Conservation (phyloP, 2,888 invertebrate species). For the Pycnomerus fuliginosus region DNA sequence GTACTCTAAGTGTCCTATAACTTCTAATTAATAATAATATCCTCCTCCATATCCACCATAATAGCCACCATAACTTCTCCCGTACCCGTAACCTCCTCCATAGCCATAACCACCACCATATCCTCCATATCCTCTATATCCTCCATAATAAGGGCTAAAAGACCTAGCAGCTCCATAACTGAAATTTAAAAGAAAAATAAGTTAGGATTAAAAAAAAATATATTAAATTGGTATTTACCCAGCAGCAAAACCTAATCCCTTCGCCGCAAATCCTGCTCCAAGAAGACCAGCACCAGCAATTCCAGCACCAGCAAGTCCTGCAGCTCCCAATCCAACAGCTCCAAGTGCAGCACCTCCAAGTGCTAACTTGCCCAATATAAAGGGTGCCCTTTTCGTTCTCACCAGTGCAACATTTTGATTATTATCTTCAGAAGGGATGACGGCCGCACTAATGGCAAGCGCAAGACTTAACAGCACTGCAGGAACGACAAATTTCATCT, state of each 20-base stretch:
- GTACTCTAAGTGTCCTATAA: too few species aligned
- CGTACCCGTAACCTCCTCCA: conserved; percentile 3
- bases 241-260: conserved; percentile 15
- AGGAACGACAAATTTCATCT: conserved; percentile 16
- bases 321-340: conserved; percentile 7
- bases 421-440: background rate
- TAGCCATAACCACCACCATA: conserved; percentile 11
- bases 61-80: conserved; percentile 6
- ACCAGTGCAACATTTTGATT: conserved; percentile 3
- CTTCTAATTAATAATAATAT: too few species aligned
- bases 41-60: conserved; percentile 5
- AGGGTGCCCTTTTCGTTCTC: conserved; percentile 8
- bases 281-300: conserved; percentile 14
- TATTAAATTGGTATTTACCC: conserved; percentile 16
- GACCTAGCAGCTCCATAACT: conserved; percentile 2
- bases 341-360: conserved; percentile 8
- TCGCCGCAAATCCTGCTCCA: conserved; percentile 13
- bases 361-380: conserved; percentile 11
- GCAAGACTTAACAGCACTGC: conserved; percentile 11
- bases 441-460: conserved; percentile 13
- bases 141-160: conserved; percentile 2
- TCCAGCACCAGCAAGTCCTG: conserved; percentile 17
- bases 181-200: too few species aligned
- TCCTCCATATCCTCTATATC: conserved; percentile 6
- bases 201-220: too few species aligned